Conservation (phyloP, 2,113 vertebrate species). For the Pelodiscus sinensis region DNA sequence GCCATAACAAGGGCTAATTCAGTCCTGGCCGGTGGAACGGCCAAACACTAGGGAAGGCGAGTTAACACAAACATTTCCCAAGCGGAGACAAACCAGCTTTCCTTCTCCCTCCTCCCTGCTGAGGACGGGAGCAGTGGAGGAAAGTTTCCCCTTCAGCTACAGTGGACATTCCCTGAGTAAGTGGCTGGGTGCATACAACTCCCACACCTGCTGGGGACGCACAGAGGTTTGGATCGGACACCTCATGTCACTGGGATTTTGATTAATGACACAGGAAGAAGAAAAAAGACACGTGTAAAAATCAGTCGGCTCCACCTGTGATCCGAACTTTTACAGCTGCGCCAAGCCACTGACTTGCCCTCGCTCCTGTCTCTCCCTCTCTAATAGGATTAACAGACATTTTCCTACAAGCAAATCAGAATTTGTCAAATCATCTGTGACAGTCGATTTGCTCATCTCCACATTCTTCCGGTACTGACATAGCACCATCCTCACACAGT, state of each 20-base stretch:
- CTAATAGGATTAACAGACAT: constrained; percentile 60
- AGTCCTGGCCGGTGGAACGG: background rate
- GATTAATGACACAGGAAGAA: background rate
- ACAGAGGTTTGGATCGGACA: background rate
- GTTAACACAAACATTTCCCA: background rate
- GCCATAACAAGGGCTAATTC: background rate
- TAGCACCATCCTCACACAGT: constrained; percentile 17
- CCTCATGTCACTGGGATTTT: background rate
- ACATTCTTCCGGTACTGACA: background rate
- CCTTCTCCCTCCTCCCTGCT: background rate
- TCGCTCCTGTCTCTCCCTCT: background rate
- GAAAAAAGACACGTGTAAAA: background rate
- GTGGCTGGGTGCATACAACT: background rate
- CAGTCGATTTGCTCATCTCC: constrained; percentile 61
- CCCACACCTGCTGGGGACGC: background rate
- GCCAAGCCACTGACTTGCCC: background rate
- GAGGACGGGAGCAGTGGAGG: too few species aligned
- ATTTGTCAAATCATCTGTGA: constrained; percentile 64
- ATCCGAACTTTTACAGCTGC: background rate
- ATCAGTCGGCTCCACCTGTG: background rate
- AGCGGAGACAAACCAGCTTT: background rate
- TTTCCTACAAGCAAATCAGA: constrained; percentile 62
- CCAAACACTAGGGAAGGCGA: background rate
- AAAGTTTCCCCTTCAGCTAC: background rate
- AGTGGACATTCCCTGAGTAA: background rate